Conservation (phyloP, 2,888 invertebrate species). For the Apeira syringaria region DNA sequence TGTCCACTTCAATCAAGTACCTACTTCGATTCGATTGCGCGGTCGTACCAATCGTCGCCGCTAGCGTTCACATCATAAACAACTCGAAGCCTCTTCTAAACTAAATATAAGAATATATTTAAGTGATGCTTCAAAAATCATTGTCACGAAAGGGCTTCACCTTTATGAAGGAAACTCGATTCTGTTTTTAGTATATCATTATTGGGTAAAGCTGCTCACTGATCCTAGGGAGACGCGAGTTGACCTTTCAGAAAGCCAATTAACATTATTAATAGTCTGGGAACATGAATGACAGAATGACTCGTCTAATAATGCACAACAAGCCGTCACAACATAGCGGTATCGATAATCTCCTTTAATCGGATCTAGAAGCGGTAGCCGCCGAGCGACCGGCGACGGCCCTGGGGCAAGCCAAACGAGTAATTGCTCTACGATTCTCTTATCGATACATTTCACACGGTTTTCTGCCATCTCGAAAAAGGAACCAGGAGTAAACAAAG, state of each 20-base stretch:
- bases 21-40: slow-evolving; percentile 55
- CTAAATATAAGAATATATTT: slow-evolving; percentile 31
- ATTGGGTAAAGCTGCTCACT: too few species aligned
- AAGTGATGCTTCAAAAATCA: background rate
- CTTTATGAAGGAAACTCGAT: too few species aligned
- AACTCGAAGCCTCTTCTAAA: slow-evolving; percentile 46
- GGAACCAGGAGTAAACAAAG: slow-evolving; percentile 49
- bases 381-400: slow-evolving; percentile 46
- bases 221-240: slow-evolving; percentile 43
- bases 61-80: slow-evolving; percentile 52
- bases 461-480: slow-evolving; percentile 50
- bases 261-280: slow-evolving; percentile 50
- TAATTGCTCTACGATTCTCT: slow-evolving; percentile 65
- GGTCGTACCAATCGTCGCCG: slow-evolving; percentile 35
- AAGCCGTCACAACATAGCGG: slow-evolving; percentile 73
- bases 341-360: slow-evolving; percentile 74
- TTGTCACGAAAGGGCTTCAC: background rate
- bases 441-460: slow-evolving; percentile 71
- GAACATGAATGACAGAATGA: slow-evolving; percentile 48
- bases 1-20: slow-evolving; percentile 74
- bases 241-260: slow-evolving; percentile 62
- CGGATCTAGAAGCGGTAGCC: slow-evolving; percentile 68
- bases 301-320: slow-evolving; percentile 57
- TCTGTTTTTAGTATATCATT: too few species aligned
- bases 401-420: slow-evolving; percentile 44